Evolutionary conservation across 2,888 invertebrate species (phyloP), one percentile per base, ranked within the genome.

Genomic region (Mystacides longicornis): DNA sequence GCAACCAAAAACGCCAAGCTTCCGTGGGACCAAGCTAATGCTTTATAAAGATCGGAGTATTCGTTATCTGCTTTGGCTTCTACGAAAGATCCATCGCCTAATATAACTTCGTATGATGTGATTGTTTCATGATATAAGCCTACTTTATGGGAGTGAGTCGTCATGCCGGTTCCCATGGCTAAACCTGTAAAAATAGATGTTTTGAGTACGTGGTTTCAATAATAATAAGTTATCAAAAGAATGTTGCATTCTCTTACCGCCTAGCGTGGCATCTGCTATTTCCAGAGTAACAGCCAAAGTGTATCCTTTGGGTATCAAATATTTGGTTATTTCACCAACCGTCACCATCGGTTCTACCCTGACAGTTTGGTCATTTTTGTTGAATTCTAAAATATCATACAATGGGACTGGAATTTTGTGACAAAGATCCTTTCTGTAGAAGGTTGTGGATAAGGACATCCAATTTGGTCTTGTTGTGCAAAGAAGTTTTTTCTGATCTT

Each of bases 141-240:
- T 0, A 80, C 81, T 66, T 83, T 83, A 68, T 86, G 85, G 0
- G 85, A 85, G 68, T 85, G 83, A 0, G 85, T 85, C 1, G 85
- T 85, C 85, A 86, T 86, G n/a, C 85, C 85, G 0, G 81, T 81
- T 14, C 83, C 85, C 66, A 86, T 74, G 0, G 85, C 85, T 20
- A 85, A 69, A 45, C 85, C 76, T 77, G 66, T 9, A 64, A 63
- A 52, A 21, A 60, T 62, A 58, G 2, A 43, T 16, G 14, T 43
- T 43, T 43, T 14, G 9, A 47, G 5, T 47, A 21, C 21, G 20
- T 43, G 19, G n/a, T 11, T 11, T 5, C 5, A 11, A 18, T 43
- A 11, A 11, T 43, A 11, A 9, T 43, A n/a, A 18, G n/a, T 11
- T 43, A 43, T n/a, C 19, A 43, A 43, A 43, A 11, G 7, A 27